Conservation (phyloP, 2,888 invertebrate species). For the Branchipolynoe longqiensis region DNA sequence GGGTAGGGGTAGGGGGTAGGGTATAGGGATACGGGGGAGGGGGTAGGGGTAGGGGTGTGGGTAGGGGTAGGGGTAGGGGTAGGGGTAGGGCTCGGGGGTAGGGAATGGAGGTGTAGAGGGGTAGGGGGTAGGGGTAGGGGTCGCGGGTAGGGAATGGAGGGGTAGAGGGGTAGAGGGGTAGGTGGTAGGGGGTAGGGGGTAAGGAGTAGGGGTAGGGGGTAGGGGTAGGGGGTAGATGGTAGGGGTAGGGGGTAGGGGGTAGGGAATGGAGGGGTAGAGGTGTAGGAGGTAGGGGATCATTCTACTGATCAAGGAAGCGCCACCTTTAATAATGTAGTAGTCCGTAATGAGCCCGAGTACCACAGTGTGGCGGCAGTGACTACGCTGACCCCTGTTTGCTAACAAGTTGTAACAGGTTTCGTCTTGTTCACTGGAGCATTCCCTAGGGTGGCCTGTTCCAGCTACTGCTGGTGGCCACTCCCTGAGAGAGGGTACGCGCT, state of each 20-base stretch:
- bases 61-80: not conserved
- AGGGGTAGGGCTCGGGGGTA: not conserved
- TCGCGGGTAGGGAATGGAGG: not conserved
- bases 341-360: too few relatives aligned
- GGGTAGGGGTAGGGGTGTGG: not conserved
- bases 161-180: not conserved
- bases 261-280: too few relatives aligned
- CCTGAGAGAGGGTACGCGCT: too few relatives aligned
- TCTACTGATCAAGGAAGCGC: too few relatives aligned
- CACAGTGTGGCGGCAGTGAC: too few relatives aligned
- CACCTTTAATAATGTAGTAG: too few relatives aligned
- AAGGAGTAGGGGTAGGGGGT: not conserved
- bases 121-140: not conserved
- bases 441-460: too few relatives aligned
- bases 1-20: not conserved
- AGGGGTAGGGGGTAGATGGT: not conserved
- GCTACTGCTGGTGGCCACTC: too few relatives aligned
- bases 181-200: not conserved
- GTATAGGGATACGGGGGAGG: not conserved
- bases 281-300: too few relatives aligned
- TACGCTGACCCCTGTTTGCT: too few relatives aligned
- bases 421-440: too few relatives aligned
- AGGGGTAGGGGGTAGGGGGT: not conserved
- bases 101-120: not conserved
- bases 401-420: too few relatives aligned